Evolutionary conservation across 2,888 invertebrate species (phyloP).

Genomic region (Andrena marginata): DNA sequence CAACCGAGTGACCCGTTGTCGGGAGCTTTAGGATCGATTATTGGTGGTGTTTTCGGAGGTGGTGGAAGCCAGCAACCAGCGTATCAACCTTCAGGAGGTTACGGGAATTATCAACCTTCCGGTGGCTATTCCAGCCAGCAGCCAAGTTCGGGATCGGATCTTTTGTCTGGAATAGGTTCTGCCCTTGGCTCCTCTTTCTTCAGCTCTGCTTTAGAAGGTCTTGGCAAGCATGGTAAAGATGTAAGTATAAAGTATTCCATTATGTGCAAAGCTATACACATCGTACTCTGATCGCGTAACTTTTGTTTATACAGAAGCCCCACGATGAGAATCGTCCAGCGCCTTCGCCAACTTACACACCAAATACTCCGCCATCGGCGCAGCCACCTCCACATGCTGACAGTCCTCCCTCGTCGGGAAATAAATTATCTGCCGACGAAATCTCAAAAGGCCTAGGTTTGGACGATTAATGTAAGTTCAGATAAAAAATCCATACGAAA

Average conservation of each 20-base stretch:
- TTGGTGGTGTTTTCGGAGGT: slow-evolving; percentile 81
- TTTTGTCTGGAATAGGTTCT: slow-evolving; percentile 79
- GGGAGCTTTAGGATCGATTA: slow-evolving; percentile 78
- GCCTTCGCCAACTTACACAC: slow-evolving; percentile 58
- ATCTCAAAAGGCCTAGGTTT: slow-evolving; percentile 83
- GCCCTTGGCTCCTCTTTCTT: slow-evolving; percentile 78
- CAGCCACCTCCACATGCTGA: slow-evolving; percentile 66
- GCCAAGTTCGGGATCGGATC: slow-evolving; percentile 72
- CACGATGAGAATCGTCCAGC: slow-evolving; percentile 65
- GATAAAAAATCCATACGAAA: slow-evolving; percentile 10
- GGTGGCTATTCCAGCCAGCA: slow-evolving; percentile 69
- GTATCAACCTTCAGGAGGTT: slow-evolving; percentile 79
- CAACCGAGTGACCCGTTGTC: slow-evolving; percentile 75
- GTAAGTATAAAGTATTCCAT: slow-evolving; percentile 71
- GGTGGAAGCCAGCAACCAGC: slow-evolving; percentile 71
- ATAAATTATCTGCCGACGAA: slow-evolving; percentile 81
- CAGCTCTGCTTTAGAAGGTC: slow-evolving; percentile 80
- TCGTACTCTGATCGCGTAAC: background rate
- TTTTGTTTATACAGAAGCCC: slow-evolving; percentile 65
- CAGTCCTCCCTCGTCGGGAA: slow-evolving; percentile 71
- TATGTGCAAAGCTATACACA: slow-evolving; percentile 22
- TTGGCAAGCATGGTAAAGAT: slow-evolving; percentile 77
- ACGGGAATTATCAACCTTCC: slow-evolving; percentile 69
- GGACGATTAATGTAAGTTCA: slow-evolving; percentile 70
- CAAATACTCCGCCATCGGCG: slow-evolving; percentile 52